Evolutionary conservation across 1,140 invertebrate genomes (phyloP).

Genomic region (Eubasilissa regina): DNA sequence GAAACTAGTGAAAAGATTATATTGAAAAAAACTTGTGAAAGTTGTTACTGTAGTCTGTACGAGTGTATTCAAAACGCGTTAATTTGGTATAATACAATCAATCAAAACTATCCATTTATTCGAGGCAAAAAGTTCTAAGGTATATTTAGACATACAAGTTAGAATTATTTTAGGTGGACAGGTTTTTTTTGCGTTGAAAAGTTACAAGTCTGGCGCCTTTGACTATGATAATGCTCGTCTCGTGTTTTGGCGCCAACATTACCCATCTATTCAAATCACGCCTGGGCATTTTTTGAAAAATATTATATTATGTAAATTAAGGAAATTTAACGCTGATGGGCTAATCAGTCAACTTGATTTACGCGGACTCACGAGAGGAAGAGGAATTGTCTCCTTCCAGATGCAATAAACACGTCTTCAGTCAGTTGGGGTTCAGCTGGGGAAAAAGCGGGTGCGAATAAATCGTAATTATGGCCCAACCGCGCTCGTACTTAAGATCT

Average conservation of each 20-base stretch:
- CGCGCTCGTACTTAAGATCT: too few relatives aligned
- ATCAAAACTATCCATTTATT: too few relatives aligned
- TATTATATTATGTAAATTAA: conserved; percentile 29
- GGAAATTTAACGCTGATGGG: neutral
- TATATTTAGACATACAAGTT: too few relatives aligned
- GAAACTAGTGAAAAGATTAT: too few relatives aligned
- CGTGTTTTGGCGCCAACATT: conserved; percentile 17
- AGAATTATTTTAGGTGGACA: neutral
- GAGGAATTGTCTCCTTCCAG: conserved; percentile 25
- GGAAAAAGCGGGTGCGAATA: conserved; percentile 3
- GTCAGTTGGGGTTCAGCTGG: conserved; percentile 17
- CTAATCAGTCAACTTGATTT: conserved; percentile 33
- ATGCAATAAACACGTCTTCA: conserved; percentile 35
- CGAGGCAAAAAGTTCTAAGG: too few relatives aligned
- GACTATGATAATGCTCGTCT: conserved; percentile 18
- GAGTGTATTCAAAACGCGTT: too few relatives aligned
- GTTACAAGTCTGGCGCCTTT: conserved; percentile 21
- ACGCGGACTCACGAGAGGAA: conserved; percentile 16
- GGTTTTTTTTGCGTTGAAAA: conserved; percentile 18
- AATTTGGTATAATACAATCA: too few relatives aligned
- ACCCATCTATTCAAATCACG: conserved; percentile 15
- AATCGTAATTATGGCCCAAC: neutral
- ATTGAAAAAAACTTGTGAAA: too few relatives aligned
- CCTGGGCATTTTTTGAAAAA: neutral
- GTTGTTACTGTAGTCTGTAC: too few relatives aligned